Conservation (phyloP, 1,140 invertebrate species). For the Calephelis nemesis region DNA sequence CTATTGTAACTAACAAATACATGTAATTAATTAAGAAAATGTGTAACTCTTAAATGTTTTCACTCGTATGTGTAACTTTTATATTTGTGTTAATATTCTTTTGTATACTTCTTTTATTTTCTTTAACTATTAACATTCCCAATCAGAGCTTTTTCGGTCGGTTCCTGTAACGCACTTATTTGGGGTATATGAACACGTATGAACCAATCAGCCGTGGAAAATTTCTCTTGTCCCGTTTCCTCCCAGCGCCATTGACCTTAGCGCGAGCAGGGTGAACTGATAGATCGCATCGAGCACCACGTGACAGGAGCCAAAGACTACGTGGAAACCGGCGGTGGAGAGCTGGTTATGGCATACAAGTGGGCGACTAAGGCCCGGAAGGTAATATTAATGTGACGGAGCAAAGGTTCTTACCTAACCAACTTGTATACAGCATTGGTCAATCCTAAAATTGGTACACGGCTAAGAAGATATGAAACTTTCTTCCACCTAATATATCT, state of each 20-base stretch:
- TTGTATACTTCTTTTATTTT: slow-evolving; percentile 36
- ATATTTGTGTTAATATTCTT: slow-evolving; percentile 20
- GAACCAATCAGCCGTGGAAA: slow-evolving; percentile 61
- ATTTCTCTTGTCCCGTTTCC: slow-evolving; percentile 46
- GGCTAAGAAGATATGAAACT: slow-evolving; percentile 4
- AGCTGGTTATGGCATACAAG: slow-evolving; percentile 88
- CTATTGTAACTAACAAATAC: slow-evolving; percentile 33
- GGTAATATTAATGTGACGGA: slow-evolving; percentile 81
- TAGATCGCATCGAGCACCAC: slow-evolving; percentile 95
- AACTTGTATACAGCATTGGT: slow-evolving; percentile 18
- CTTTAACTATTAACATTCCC: slow-evolving; percentile 44
- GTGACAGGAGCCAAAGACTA: slow-evolving; percentile 90
- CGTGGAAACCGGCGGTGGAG: slow-evolving; percentile 87
- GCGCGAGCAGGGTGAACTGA: slow-evolving; percentile 90
- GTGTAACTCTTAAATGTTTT: slow-evolving; percentile 37
- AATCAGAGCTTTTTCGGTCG: slow-evolving; percentile 45
- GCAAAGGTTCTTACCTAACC: slow-evolving; percentile 6
- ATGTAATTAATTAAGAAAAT: slow-evolving; percentile 33
- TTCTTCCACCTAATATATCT: slow-evolving; percentile 17
- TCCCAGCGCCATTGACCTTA: slow-evolving; percentile 66
- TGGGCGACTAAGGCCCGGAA: slow-evolving; percentile 93
- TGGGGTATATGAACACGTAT: slow-evolving; percentile 51
- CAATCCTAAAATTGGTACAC: slow-evolving; percentile 24
- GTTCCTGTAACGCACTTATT: slow-evolving; percentile 50
- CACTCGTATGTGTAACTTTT: slow-evolving; percentile 41